phyloP scores from a whole-genome alignment of 1,140 invertebrate species.

The Xylocopa sonorina region DNA sequence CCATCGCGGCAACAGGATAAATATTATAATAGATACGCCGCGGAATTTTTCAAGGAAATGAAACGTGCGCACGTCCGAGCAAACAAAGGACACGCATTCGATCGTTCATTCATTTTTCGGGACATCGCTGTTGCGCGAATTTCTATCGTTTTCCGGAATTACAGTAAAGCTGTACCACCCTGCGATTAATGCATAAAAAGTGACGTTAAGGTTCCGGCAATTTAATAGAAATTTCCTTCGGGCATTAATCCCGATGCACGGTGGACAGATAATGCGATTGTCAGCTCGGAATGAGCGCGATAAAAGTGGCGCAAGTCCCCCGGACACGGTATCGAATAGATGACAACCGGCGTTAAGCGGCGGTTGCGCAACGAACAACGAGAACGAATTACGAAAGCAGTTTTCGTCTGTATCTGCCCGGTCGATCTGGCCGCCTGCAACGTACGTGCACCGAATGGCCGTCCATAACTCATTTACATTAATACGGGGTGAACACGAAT shows the following conservation, averaged over 20 bases:
- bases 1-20: neutral
- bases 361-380: constrained; percentile 5
- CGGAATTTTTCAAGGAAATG: constrained; percentile 13
- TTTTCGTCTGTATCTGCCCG: constrained; percentile 58
- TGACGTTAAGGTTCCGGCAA: neutral
- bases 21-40: constrained; percentile 35
- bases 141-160: too few relatives aligned
- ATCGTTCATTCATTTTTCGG: neutral
- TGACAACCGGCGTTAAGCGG: constrained; percentile 26
- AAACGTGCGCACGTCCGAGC: neutral
- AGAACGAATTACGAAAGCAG: constrained; percentile 25
- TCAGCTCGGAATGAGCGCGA: neutral
- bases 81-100: neutral
- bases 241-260: constrained; percentile 5
- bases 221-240: neutral
- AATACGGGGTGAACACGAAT: constrained; percentile 61
- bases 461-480: constrained; percentile 65
- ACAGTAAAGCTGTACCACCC: too few relatives aligned
- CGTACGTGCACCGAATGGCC: constrained; percentile 60
- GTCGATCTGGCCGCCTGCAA: constrained; percentile 57
- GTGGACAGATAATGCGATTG: constrained; percentile 22
- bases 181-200: too few relatives aligned
- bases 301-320: constrained; percentile 2
- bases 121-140: too few relatives aligned
- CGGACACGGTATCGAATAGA: constrained; percentile 6